phyloP scores from a whole-genome alignment of 2,113 vertebrate species.

The Rhineura floridana region DNA sequence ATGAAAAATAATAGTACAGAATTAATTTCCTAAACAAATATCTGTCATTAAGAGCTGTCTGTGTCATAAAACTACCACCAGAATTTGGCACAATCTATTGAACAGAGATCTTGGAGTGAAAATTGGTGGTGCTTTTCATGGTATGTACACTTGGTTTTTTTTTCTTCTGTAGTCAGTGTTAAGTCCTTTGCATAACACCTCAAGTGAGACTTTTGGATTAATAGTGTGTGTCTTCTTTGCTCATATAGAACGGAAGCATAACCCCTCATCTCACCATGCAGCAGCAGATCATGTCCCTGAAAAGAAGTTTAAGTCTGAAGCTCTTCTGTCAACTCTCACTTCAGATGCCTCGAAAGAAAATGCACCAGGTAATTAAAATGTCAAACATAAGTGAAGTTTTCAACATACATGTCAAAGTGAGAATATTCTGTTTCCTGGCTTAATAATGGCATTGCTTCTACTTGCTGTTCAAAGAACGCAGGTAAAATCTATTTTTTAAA shows the following conservation, averaged over 20 bases:
- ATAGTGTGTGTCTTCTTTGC: slow-evolving; percentile 35
- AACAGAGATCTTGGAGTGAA: not conserved
- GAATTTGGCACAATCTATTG: not conserved
- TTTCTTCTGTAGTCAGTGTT: not conserved
- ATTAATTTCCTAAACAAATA: not conserved
- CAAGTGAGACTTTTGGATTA: slow-evolving; percentile 19
- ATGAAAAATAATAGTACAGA: not conserved
- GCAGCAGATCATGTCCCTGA: slow-evolving; percentile 93
- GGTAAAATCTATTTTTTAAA: too few relatives aligned
- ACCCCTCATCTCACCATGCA: slow-evolving; percentile 88
- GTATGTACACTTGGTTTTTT: not conserved
- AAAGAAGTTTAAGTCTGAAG: slow-evolving; percentile 99
- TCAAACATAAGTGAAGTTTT: not conserved
- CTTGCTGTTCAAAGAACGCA: not conserved
- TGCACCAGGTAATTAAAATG: slow-evolving; percentile 83
- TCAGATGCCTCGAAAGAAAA: slow-evolving; percentile 98
- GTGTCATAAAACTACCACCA: not conserved
- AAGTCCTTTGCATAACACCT: slow-evolving; percentile 18
- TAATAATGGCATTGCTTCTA: not conserved
- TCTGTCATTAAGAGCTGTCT: not conserved
- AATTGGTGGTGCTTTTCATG: slow-evolving; percentile 6
- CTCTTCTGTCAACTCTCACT: slow-evolving; percentile 94
- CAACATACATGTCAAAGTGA: not conserved
- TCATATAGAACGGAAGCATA: slow-evolving; percentile 93
- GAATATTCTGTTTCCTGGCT: not conserved